Conservation (phyloP, 1,140 invertebrate species). For the Prorops nasuta region DNA sequence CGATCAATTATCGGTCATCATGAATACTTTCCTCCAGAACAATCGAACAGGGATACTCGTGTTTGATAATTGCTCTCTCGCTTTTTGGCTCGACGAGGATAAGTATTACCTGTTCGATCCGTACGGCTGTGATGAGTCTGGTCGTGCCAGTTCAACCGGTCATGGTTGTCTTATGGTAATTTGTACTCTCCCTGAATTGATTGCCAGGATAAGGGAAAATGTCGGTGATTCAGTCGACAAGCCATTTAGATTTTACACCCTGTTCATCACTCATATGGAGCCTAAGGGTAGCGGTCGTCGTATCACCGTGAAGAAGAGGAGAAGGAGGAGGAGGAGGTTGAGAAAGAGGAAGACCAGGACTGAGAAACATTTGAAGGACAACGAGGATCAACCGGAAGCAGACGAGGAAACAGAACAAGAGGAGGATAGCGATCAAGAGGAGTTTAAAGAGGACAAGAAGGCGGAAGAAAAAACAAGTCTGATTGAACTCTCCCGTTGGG, state of each 20-base stretch:
- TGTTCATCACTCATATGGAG: slow-evolving; percentile 40
- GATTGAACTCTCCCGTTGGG: slow-evolving; percentile 38
- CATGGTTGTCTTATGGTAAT: slow-evolving; percentile 37
- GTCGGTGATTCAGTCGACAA: slow-evolving; percentile 19
- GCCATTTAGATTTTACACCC: slow-evolving; percentile 36
- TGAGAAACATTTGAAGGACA: not conserved
- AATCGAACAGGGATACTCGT: slow-evolving; percentile 44
- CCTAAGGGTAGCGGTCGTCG: slow-evolving; percentile 7
- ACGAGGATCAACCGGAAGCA: not conserved
- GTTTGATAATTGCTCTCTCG: slow-evolving; percentile 37
- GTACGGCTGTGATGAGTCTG: slow-evolving; percentile 44
- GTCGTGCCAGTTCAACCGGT: slow-evolving; percentile 22
- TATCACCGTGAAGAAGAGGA: slow-evolving; percentile 1
- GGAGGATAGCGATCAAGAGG: not conserved
- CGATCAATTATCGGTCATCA: slow-evolving; percentile 18
- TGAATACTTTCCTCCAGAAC: slow-evolving; percentile 30
- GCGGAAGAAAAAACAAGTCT: slow-evolving; percentile 3
- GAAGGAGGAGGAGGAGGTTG: not conserved
- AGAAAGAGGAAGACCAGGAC: not conserved
- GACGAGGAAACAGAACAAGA: slow-evolving; percentile 6
- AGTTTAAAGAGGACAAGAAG: not conserved
- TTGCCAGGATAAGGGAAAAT: slow-evolving; percentile 33
- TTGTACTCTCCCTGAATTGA: slow-evolving; percentile 21
- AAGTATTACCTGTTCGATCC: slow-evolving; percentile 45
- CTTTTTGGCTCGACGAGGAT: slow-evolving; percentile 37